Base-by-base conservation (phyloP, 2,888 invertebrate genomes). In the Netelia melanura region DNA sequence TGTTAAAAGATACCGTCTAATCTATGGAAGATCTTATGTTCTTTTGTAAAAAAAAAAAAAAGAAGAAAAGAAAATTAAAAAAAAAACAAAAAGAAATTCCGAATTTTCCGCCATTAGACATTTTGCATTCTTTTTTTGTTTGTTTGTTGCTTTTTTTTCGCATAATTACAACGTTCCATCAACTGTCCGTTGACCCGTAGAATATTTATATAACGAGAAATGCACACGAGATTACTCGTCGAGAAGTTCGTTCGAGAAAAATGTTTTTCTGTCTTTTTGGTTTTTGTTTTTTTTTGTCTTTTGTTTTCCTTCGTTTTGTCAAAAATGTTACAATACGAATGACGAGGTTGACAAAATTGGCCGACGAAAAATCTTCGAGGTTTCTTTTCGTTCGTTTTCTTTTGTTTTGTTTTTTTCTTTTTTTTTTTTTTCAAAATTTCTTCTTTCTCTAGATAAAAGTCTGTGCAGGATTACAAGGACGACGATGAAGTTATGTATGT, bases 21-120 rank as follows among this genome's bases (percentile, higher is more conserved):
- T 85, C 84, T 87, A 81, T 87, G 85, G 87, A 87, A 86, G 87
- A 86, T 84, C 81, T 83, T 76, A 81, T 81, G 70, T 74, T 71
- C 80, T 82, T 75, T 54, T 52, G 21, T n/a, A 11, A 30, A 68
- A 71, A 72, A 30, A 68, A 71, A 72, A 23, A 17, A 48, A 38
- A 48, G 56, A 21, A 21, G 61, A 71, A 72, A 23, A 10, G 23
- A 38, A 48, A 48, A 65, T 21, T 21, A 21, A 21, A 21, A 11
- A 30, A 71, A 72, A 23, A 10, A 48, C 17, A 48, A 48, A 65
- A 38, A 83, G 81, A 83, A 80, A 79, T 74, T 71, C 67, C 67
- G 78, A 83, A 75, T 61, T 61, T 67, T 44, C 74, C 68, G 38
- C 8, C 58, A 61, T 56, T 76, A 78, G 74, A 76, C 58, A 74